Percentiles rank a stretch among this genome's conserved stretches.
These are phyloP conservation scores for Physeter macrocephalus DNA, from an alignment of 2,113 vertebrate genomes.

Conservation along the genomic window DNA sequence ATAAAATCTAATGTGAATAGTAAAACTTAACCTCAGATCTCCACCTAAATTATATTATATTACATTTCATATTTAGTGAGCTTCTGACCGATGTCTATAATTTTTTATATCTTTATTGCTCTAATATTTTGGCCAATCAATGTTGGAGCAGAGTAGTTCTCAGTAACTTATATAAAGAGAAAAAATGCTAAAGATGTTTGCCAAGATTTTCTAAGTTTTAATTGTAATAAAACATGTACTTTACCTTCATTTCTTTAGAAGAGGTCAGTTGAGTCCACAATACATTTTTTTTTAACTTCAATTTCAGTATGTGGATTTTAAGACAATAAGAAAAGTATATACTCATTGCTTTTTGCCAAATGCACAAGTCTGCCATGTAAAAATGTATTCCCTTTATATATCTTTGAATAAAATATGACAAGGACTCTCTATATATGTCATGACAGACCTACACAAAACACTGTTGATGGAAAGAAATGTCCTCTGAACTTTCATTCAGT, in stretches of 20 bases:
- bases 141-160: background rate
- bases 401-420: constrained; percentile 50
- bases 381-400: background rate
- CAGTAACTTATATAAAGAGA: background rate
- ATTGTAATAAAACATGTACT: background rate
- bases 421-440: background rate
- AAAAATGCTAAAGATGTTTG: background rate
- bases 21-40: background rate
- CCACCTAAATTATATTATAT: background rate
- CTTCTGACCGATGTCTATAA: background rate
- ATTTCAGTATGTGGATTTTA: background rate
- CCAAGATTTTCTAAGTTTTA: background rate
- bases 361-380: background rate
- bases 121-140: background rate
- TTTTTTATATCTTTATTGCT: background rate
- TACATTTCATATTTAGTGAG: background rate
- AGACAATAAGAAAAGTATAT: background rate
- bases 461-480: background rate
- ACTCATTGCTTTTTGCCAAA: constrained; percentile 32
- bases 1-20: background rate
- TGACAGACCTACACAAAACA: background rate
- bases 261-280: background rate
- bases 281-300: background rate
- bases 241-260: background rate
- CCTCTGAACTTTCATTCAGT: background rate